A percentile compares a stretch with the other conserved stretches of the same genome.
Conservation (phyloP, 2,113 vertebrate genomes). For the Zosterops japonicus region DNA sequence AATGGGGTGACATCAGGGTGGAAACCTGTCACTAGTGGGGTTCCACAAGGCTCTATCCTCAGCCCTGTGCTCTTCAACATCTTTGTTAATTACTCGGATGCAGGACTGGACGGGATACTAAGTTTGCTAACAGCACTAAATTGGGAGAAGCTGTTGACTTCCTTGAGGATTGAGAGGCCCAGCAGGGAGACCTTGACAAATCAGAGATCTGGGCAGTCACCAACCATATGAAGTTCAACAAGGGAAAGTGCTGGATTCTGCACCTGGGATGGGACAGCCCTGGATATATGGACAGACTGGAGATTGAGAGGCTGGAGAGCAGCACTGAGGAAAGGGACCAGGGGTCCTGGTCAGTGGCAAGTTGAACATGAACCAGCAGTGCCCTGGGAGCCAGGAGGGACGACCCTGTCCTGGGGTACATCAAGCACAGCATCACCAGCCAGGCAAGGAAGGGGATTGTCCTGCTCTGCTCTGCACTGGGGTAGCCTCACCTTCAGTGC, state of each 20-base stretch:
- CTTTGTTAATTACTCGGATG: rapidly evolving
- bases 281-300: neutral
- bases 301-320: neutral
- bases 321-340: neutral
- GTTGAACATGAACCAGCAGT: rapidly evolving
- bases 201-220: neutral
- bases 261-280: neutral
- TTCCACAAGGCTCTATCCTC: neutral
- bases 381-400: neutral
- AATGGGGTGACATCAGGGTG: neutral
- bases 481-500: rapidly evolving
- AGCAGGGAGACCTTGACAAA: neutral
- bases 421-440: rapidly evolving
- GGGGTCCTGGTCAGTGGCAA: rapidly evolving
- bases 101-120: neutral
- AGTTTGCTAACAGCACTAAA: neutral
- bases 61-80: neutral
- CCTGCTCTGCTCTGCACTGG: rapidly evolving
- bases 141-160: neutral
- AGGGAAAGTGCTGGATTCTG: rapidly evolving
- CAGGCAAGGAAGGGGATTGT: rapidly evolving
- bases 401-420: rapidly evolving
- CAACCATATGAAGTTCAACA: neutral
- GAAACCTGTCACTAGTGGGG: neutral
- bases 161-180: neutral